These are phyloP conservation scores for Eupsilia transversa DNA, from an alignment of 2,888 invertebrate species.

Conservation along the genomic window DNA sequence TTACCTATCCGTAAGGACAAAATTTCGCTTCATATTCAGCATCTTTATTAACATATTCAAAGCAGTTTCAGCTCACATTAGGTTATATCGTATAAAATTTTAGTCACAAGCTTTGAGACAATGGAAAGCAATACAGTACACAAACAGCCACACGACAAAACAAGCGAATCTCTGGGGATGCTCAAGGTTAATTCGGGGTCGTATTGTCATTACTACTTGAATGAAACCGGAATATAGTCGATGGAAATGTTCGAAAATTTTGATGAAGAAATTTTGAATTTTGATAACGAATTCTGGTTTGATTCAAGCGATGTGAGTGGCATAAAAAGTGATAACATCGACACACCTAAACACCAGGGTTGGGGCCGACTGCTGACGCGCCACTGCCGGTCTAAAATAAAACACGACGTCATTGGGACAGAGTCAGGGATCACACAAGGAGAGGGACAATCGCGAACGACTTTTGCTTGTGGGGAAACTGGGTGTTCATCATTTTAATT, in stretches of 20 bases:
- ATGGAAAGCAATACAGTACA: constrained; percentile 84
- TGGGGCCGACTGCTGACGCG: constrained; percentile 90
- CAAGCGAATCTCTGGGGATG: constrained; percentile 79
- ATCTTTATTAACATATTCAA: constrained; percentile 27
- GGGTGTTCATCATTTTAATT: constrained; percentile 60
- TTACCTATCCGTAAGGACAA: background rate
- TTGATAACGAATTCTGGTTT: constrained; percentile 59
- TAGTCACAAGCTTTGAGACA: constrained; percentile 64
- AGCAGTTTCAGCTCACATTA: constrained; percentile 16
- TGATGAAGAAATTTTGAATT: constrained; percentile 42
- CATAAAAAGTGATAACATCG: constrained; percentile 87
- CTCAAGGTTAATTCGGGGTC: constrained; percentile 74
- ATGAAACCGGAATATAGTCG: constrained; percentile 65
- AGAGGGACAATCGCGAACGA: constrained; percentile 66
- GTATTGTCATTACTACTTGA: constrained; percentile 83
- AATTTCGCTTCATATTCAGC: background rate
- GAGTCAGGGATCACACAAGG: constrained; percentile 76
- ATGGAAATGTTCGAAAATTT: constrained; percentile 30
- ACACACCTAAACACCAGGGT: constrained; percentile 91
- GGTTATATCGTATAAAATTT: constrained; percentile 23
- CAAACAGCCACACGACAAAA: constrained; percentile 75
- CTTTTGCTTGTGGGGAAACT: constrained; percentile 57
- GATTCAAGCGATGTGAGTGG: constrained; percentile 82
- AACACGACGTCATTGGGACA: constrained; percentile 87
- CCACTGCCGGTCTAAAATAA: constrained; percentile 91